A percentile compares a stretch with the other conserved stretches of the same genome.
phyloP scores from a whole-genome alignment of 2,797 vertebrate genomes.

The Crax fasciolata region DNA sequence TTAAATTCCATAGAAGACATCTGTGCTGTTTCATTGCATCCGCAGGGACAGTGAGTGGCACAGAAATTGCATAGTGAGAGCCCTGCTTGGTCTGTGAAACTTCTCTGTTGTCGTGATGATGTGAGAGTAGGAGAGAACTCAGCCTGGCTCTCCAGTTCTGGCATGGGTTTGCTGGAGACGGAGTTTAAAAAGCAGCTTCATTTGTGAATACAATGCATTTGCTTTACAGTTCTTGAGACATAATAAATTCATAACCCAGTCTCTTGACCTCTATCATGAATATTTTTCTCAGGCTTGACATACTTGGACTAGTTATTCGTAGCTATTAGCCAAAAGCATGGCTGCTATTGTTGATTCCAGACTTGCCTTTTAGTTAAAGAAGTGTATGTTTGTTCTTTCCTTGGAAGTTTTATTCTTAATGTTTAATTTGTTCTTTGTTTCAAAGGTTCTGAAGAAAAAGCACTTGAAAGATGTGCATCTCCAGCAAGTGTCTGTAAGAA shows the following conservation, averaged over 20 bases:
- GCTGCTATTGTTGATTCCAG: not conserved
- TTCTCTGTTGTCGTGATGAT: not conserved
- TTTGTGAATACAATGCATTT: not conserved
- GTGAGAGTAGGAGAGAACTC: not conserved
- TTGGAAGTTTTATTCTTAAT: conserved; percentile 24
- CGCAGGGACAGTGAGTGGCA: not conserved
- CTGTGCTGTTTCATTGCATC: not conserved
- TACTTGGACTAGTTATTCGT: not conserved
- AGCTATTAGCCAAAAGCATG: not conserved
- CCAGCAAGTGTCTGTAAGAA: conserved; percentile 91
- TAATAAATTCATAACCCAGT: not conserved
- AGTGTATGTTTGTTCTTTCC: not conserved
- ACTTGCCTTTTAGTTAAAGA: conserved; percentile 2
- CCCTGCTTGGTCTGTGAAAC: not conserved
- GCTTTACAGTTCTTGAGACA: not conserved
- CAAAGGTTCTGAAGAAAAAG: conserved; percentile 92
- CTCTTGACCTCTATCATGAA: not conserved
- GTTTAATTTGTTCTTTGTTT: conserved; percentile 68
- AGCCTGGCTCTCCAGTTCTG: not conserved
- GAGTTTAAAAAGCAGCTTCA: not conserved
- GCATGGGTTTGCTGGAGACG: accelerated
- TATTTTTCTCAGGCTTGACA: not conserved
- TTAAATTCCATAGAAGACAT: not conserved
- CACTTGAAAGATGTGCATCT: conserved; percentile 87
- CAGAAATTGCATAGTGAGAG: not conserved